Conservation (phyloP, 2,797 vertebrate genomes). For the Adrianichthys oophorus region DNA sequence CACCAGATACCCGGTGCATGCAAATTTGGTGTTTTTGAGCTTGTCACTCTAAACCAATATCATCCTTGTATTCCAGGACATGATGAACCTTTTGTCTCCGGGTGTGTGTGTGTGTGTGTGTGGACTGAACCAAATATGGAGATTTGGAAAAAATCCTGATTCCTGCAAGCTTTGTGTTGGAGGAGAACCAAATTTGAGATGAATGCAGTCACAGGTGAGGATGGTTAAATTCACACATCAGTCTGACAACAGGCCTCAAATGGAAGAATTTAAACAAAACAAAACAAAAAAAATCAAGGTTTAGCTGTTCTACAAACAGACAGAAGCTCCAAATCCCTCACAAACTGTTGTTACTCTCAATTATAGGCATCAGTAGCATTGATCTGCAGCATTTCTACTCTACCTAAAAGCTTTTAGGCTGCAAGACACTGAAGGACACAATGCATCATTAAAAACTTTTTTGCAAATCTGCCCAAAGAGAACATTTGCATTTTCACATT, state of each 20-base stretch:
- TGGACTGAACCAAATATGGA: constrained; percentile 10
- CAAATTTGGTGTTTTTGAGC: too few species aligned
- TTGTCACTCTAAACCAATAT: too few species aligned
- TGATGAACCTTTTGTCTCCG: background rate
- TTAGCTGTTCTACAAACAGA: background rate
- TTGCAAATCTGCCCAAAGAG: constrained; percentile 1
- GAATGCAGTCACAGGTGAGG: constrained; percentile 32
- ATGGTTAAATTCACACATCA: constrained; percentile 15
- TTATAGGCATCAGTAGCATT: constrained; percentile 39
- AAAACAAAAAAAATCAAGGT: constrained; percentile 11
- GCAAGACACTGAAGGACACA: constrained; percentile 4
- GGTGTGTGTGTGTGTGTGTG: too few species aligned
- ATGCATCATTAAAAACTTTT: constrained; percentile 12
- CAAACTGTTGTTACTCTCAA: constrained; percentile 18
- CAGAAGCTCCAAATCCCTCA: background rate
- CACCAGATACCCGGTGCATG: too few species aligned
- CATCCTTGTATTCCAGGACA: too few species aligned
- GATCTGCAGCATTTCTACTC: constrained; percentile 41
- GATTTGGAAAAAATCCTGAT: constrained; percentile 31
- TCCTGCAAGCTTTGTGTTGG: constrained; percentile 26
- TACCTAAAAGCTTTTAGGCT: constrained; percentile 11
- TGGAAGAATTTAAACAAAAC: background rate
- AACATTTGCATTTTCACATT: background rate
- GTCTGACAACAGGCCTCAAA: background rate
- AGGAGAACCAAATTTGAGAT: constrained; percentile 21